Conservation (phyloP, 2,888 invertebrate genomes). For the Ceraclea dissimilis region DNA sequence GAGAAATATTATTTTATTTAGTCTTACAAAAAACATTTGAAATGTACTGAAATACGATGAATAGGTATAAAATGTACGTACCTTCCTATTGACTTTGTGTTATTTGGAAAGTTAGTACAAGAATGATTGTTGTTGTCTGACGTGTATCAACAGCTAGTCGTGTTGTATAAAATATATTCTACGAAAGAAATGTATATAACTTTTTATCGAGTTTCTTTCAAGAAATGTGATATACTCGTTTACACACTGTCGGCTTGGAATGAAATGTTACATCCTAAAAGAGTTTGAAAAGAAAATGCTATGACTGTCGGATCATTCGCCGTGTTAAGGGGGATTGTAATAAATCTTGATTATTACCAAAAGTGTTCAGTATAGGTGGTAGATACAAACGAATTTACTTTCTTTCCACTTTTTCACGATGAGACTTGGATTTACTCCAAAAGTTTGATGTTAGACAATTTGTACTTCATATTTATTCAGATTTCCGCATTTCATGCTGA, state of each 20-base stretch:
- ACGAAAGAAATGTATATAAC: conserved; percentile 21
- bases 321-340: conserved; percentile 11
- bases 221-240: conserved; percentile 23
- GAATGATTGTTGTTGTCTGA: too few species aligned
- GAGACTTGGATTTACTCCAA: background rate
- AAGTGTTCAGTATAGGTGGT: background rate
- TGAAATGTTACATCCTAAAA: conserved; percentile 24
- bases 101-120: too few species aligned
- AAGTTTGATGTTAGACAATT: background rate
- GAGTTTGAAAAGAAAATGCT: conserved; percentile 25
- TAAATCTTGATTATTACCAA: conserved; percentile 17
- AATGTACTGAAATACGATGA: too few species aligned
- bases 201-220: conserved; percentile 26
- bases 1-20: too few species aligned
- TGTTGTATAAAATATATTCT: too few species aligned
- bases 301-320: conserved; percentile 18
- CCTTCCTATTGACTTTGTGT: too few species aligned
- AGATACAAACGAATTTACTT: background rate
- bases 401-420: background rate
- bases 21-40: too few species aligned
- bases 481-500: too few species aligned
- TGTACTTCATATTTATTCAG: background rate
- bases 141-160: too few species aligned
- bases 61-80: too few species aligned
- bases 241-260: conserved; percentile 25